Base-by-base conservation (phyloP, 2,888 invertebrate genomes). In the Panorpa germanica region DNA sequence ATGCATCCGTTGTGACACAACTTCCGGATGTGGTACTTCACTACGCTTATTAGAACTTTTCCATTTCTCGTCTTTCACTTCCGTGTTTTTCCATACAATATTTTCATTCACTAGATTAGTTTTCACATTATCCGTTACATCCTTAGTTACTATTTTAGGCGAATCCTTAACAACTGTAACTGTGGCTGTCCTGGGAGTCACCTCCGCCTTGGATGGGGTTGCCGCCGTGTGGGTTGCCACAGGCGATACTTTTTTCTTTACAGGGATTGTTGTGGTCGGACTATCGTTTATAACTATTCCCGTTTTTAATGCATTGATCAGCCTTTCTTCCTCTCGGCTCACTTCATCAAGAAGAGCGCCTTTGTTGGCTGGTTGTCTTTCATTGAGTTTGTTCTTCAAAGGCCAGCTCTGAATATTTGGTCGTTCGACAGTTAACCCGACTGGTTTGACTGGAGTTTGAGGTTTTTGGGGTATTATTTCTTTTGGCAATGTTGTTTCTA, bases 311-410 rank as follows among this genome's bases (percentile, higher is more conserved):
- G 81, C 81, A 42, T 78, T 70, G 41, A 82, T 68, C 36, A 82
- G 58, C 29, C 76, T 60, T 49, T 80, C 80, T 47, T 82, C 81
- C 46, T 81, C 81, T 16, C 75, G 61, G n/a, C 77, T 78, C 5
- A 81, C 77, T 50, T 77, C 75, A 38, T 72, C 65, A 32, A 68
- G 53, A 52, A 68, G 57, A 35, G 61, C 63, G 17, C 41, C 36
- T 22, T 43, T 40, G 2, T 44, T 40, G 25, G 42, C 39, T 30
- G 41, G 43, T 34, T 26, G 31, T 25, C 33, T 34, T 6, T 26
- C 52, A 27, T 57, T 53, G 16, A 63, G 45, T 40, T 63, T 61
- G 42, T 65, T 66, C 44, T 69, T 69, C 28, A 69, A 47, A 19
- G 69, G 68, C 68, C 69, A 69, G n/a, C n/a, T n/a, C n/a, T n/a